Evolutionary conservation across 2,888 invertebrate genomes (phyloP).

Genomic region (Eristalis tenax): DNA sequence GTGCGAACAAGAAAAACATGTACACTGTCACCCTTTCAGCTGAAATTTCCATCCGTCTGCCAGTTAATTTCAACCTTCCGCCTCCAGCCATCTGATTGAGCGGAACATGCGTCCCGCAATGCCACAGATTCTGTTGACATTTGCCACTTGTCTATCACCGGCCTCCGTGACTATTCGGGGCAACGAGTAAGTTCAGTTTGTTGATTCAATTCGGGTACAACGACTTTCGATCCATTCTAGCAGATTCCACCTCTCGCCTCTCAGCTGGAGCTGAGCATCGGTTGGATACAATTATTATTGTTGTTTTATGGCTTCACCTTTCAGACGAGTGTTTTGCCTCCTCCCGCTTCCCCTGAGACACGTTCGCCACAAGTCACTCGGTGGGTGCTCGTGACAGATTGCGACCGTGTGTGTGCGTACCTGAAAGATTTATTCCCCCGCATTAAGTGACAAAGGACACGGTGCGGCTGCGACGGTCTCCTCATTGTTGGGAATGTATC

Average conservation of each 20-base stretch:
- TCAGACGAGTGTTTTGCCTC: conserved; percentile 15
- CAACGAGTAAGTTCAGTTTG: conserved; percentile 7
- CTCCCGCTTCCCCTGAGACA: not conserved
- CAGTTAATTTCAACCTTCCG: not conserved
- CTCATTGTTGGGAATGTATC: not conserved
- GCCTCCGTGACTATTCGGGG: not conserved
- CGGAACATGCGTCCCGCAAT: not conserved
- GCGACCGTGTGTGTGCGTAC: not conserved
- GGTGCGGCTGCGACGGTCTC: not conserved
- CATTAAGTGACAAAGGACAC: conserved; percentile 29
- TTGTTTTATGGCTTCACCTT: conserved; percentile 29
- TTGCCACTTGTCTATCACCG: conserved; percentile 43
- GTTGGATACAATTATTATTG: conserved; percentile 40
- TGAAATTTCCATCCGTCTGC: not conserved
- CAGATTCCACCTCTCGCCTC: not conserved
- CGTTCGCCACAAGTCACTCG: not conserved
- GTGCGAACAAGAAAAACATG: not conserved
- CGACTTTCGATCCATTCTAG: not conserved
- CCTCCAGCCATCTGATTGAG: not conserved
- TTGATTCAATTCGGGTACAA: conserved; percentile 35
- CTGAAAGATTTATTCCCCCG: conserved; percentile 43
- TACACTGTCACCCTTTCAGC: not conserved
- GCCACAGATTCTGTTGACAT: conserved; percentile 37
- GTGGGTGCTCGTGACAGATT: conserved; percentile 3
- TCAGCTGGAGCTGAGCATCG: not conserved